Conservation (phyloP, 2,113 vertebrate genomes). For the Sorex araneus region DNA sequence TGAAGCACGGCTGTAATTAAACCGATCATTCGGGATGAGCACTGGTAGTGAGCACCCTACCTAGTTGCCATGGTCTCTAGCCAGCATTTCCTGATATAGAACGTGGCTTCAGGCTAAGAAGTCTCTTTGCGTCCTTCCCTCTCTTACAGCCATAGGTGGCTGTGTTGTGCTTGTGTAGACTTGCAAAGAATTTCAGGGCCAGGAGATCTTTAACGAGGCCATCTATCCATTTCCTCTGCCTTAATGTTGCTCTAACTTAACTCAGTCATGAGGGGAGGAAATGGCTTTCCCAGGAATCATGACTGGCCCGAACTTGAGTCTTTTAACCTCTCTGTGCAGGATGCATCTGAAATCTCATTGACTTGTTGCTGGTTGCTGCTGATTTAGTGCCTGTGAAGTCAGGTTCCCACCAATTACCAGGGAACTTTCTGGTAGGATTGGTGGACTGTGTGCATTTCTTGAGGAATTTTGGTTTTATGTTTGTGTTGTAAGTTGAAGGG, state of each 20-base stretch:
- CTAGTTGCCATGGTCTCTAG: not conserved
- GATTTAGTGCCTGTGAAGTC: not conserved
- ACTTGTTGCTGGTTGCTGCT: not conserved
- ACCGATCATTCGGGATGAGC: not conserved
- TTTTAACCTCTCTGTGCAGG: not conserved
- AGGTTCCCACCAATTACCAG: not conserved
- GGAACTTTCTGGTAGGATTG: not conserved
- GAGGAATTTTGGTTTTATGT: not conserved
- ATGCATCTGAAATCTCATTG: not conserved
- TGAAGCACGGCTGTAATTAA: not conserved
- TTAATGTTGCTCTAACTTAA: not conserved
- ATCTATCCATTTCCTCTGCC: not conserved
- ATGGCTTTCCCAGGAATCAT: conserved; percentile 16
- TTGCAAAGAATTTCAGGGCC: not conserved
- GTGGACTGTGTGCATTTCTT: not conserved
- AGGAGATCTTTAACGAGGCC: not conserved
- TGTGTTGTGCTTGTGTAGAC: not conserved
- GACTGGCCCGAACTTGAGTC: not conserved
- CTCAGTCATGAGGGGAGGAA: not conserved
- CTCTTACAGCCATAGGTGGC: not conserved
- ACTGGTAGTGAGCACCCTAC: not conserved
- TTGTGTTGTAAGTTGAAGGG: not conserved
- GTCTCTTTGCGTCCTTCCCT: not conserved
- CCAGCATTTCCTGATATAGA: not conserved
- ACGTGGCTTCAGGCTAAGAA: not conserved